Conservation (phyloP, 2,888 invertebrate genomes). For the Uloborus plumipes region DNA sequence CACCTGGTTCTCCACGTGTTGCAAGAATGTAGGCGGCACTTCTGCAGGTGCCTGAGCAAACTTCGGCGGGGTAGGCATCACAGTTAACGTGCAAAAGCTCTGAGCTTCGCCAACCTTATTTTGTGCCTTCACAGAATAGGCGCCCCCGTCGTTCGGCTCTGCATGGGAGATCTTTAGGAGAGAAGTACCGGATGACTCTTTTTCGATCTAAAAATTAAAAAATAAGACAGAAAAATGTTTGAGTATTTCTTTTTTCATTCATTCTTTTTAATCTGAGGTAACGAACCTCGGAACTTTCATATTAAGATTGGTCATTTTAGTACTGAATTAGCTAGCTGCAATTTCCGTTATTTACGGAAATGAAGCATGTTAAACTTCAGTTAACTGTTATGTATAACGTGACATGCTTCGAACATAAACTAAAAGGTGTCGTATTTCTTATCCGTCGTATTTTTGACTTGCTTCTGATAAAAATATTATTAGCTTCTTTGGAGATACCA, state of each 20-base stretch:
- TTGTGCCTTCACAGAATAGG: slow-evolving; percentile 82
- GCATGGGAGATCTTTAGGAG: slow-evolving; percentile 37
- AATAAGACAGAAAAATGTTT: not conserved
- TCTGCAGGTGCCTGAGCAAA: slow-evolving; percentile 26
- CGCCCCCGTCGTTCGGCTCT: slow-evolving; percentile 79
- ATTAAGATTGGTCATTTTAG: not conserved
- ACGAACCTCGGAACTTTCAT: too few relatives aligned
- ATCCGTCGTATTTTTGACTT: too few relatives aligned
- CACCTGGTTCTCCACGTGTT: slow-evolving; percentile 78
- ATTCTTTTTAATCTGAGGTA: too few relatives aligned
- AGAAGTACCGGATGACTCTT: slow-evolving; percentile 20
- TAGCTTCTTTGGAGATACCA: too few relatives aligned
- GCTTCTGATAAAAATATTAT: too few relatives aligned
- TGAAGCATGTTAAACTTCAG: too few relatives aligned
- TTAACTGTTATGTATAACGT: too few relatives aligned
- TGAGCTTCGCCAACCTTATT: slow-evolving; percentile 83
- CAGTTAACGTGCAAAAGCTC: slow-evolving; percentile 81
- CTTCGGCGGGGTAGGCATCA: slow-evolving; percentile 74
- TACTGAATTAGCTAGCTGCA: too few relatives aligned
- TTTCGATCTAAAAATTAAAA: slow-evolving; percentile 25
- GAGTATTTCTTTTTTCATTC: too few relatives aligned
- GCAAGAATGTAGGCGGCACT: slow-evolving; percentile 77
- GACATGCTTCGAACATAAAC: too few relatives aligned
- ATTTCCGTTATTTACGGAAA: too few relatives aligned
- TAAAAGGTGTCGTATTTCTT: too few relatives aligned